Percentiles rank a stretch among this genome's conserved stretches.
These are phyloP conservation scores for Gastrophysa polygoni DNA, from an alignment of 2,888 invertebrate species.

Conservation along the genomic window DNA sequence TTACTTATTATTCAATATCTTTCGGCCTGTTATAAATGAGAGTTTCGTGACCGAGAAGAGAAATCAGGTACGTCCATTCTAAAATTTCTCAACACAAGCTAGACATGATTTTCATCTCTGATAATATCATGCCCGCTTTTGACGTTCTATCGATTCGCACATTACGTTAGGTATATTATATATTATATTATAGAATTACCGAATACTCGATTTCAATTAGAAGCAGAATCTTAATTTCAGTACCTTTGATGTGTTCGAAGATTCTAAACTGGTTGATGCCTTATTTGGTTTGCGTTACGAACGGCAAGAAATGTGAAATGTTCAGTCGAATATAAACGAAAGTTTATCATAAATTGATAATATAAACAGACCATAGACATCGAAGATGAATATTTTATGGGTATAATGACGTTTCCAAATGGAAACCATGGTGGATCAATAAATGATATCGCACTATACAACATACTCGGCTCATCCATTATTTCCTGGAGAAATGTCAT, in stretches of 20 bases:
- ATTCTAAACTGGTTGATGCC: no score
- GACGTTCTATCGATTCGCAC: constrained; percentile 18
- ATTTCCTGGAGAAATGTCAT: no score
- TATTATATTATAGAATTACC: no score
- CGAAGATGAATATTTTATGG: constrained; percentile 18
- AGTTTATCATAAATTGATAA: no score
- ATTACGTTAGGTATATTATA: constrained; percentile 3
- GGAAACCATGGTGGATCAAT: constrained; percentile 11
- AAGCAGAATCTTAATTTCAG: no score
- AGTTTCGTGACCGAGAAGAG: constrained; percentile 37
- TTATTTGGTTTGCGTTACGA: no score
- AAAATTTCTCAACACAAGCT: constrained; percentile 36
- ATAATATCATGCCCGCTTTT: constrained; percentile 17
- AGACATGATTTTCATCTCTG: constrained; percentile 16
- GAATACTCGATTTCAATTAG: no score
- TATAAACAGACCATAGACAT: no score
- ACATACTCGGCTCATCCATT: background rate
- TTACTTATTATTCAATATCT: constrained; percentile 40
- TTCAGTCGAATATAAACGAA: no score
- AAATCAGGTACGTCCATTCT: constrained; percentile 31
- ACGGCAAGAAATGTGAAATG: no score
- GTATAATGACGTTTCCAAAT: background rate
- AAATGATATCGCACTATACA: background rate
- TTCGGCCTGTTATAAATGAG: constrained; percentile 38
- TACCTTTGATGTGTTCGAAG: no score